Evolutionary conservation across 2,113 vertebrate genomes (phyloP).

Genomic region (Podarcis raffonei): DNA sequence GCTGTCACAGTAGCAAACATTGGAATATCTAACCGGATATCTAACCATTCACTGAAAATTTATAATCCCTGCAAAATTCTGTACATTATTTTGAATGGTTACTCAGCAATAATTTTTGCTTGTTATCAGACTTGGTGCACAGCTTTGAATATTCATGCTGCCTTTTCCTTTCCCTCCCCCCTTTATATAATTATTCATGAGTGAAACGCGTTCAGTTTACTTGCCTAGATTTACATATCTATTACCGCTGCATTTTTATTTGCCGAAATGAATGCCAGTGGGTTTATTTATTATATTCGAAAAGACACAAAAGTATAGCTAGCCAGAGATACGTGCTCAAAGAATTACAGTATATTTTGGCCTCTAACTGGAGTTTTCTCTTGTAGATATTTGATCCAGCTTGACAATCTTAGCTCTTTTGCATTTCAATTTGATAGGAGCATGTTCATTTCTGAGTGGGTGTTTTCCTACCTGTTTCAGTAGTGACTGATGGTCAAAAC

Average conservation of each 20-base stretch:
- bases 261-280: neutral
- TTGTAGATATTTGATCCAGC: conserved; percentile 7
- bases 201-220: neutral
- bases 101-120: neutral
- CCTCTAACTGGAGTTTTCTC: neutral
- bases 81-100: neutral
- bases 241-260: neutral
- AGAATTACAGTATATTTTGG: neutral
- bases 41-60: neutral
- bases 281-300: neutral
- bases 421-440: conserved; percentile 45
- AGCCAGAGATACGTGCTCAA: neutral
- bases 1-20: too few species aligned
- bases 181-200: neutral
- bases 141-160: neutral
- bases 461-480: conserved; percentile 59
- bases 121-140: neutral
- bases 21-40: too few species aligned
- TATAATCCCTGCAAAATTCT: neutral
- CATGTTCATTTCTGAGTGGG: conserved; percentile 26
- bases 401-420: neutral
- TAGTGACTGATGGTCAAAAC: conserved; percentile 56
- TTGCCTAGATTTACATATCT: neutral
- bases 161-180: neutral
- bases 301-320: neutral